Evolutionary conservation across 2,888 invertebrate genomes (phyloP).

Genomic region (Drosophila cracens): DNA sequence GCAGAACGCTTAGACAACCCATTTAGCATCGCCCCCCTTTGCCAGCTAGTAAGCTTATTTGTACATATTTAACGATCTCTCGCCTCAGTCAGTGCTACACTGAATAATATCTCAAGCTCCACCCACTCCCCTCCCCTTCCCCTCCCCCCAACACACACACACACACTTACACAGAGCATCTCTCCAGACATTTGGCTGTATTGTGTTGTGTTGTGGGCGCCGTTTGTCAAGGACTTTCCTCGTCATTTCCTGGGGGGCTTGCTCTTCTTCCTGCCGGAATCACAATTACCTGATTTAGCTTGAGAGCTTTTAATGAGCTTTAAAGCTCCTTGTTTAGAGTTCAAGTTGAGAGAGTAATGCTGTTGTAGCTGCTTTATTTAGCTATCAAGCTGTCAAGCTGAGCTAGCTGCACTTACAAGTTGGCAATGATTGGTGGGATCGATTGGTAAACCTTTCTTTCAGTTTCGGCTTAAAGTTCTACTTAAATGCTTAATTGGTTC

Average conservation of each 20-base stretch:
- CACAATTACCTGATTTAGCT: constrained; percentile 29
- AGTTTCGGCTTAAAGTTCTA: not conserved
- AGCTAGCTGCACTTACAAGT: not conserved
- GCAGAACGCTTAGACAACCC: constrained; percentile 50
- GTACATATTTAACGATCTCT: constrained; percentile 65
- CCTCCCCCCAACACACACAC: not conserved
- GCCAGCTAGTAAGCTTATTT: constrained; percentile 56
- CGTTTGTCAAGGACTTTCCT: constrained; percentile 48
- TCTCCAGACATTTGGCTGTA: constrained; percentile 3
- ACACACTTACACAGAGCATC: not conserved
- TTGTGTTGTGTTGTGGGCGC: constrained; percentile 16
- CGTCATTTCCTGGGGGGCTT: constrained; percentile 39
- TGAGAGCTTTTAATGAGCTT: constrained; percentile 28
- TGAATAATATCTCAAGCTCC: not conserved
- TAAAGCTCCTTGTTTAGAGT: not conserved
- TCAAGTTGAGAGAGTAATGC: not conserved
- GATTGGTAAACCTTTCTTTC: not conserved
- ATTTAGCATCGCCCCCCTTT: constrained; percentile 47
- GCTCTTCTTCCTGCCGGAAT: constrained; percentile 12
- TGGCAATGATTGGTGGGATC: not conserved
- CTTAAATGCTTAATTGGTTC: not conserved
- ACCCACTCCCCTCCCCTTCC: not conserved
- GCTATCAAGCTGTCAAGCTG: not conserved
- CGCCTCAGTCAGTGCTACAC: not conserved
- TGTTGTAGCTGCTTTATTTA: not conserved